These are phyloP conservation scores for Pachypsylla venusta DNA, from an alignment of 1,140 invertebrate genomes.

Conservation along the genomic window DNA sequence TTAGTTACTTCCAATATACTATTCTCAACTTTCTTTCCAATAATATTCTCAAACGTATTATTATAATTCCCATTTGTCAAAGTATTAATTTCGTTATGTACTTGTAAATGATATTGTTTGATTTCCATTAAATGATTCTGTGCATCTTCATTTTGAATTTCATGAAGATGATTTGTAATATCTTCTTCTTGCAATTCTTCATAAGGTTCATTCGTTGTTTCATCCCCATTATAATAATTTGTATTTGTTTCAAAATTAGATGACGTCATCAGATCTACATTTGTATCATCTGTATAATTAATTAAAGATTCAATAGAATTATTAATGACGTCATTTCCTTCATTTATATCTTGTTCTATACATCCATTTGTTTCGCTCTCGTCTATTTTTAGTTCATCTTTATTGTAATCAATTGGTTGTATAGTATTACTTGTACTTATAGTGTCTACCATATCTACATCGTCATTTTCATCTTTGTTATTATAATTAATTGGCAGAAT, in stretches of 20 bases:
- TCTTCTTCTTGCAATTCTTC: conserved; percentile 8
- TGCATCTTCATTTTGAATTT: conserved; percentile 6
- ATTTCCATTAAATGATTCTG: conserved; percentile 6
- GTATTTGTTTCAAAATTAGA: too few relatives aligned
- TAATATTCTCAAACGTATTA: conserved; percentile 1
- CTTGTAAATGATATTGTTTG: not conserved
- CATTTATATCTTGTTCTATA: too few relatives aligned
- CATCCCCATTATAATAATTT: too few relatives aligned
- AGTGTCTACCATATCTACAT: not conserved
- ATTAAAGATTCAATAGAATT: too few relatives aligned
- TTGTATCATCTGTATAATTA: too few relatives aligned
- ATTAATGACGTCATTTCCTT: too few relatives aligned
- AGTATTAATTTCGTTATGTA: too few relatives aligned
- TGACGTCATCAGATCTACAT: too few relatives aligned
- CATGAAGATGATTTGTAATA: not conserved
- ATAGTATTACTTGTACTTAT: conserved; percentile 6
- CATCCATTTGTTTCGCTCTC: too few relatives aligned
- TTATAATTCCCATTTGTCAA: not conserved
- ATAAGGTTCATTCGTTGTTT: not conserved
- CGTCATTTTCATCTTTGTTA: not conserved
- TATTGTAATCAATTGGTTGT: not conserved
- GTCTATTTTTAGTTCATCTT: too few relatives aligned
- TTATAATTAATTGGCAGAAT: not conserved
- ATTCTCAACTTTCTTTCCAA: not conserved
- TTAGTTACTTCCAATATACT: too few relatives aligned